phyloP scores from a whole-genome alignment of 2,113 vertebrate genomes.

The Oophaga pumilio region DNA sequence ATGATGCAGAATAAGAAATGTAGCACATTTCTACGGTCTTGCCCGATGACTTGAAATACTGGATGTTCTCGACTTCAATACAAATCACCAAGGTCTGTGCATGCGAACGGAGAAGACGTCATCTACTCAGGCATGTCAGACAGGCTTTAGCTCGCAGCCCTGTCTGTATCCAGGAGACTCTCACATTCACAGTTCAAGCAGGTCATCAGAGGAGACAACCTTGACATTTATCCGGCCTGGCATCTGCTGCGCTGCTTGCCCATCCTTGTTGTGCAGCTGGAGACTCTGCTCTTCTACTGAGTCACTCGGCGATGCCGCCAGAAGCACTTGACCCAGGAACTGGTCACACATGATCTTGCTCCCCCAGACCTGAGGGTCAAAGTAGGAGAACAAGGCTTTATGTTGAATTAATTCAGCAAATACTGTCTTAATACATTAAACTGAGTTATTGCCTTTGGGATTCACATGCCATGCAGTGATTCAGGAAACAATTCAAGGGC shows the following conservation, averaged over 20 bases:
- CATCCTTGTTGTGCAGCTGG: slow-evolving; percentile 75
- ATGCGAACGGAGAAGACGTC: background rate
- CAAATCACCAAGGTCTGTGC: slow-evolving; percentile 19
- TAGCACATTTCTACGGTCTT: background rate
- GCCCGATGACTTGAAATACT: background rate
- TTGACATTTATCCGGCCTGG: slow-evolving; percentile 81
- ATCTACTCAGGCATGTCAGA: slow-evolving; percentile 58
- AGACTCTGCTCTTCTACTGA: slow-evolving; percentile 72
- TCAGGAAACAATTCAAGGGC: slow-evolving; percentile 9
- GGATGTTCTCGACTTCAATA: background rate
- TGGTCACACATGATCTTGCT: slow-evolving; percentile 77
- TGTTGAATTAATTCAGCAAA: slow-evolving; percentile 1
- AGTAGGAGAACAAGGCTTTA: background rate
- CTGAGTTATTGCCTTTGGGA: slow-evolving; percentile 14
- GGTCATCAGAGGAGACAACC: slow-evolving; percentile 78
- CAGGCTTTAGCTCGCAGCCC: slow-evolving; percentile 60
- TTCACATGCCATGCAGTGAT: background rate
- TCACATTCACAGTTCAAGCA: slow-evolving; percentile 79
- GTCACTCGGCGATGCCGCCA: slow-evolving; percentile 76
- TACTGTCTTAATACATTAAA: slow-evolving; percentile 24
- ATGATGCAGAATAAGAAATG: background rate
- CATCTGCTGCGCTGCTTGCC: slow-evolving; percentile 72
- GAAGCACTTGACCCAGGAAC: slow-evolving; percentile 85
- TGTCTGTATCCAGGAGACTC: slow-evolving; percentile 58
- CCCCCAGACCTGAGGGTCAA: slow-evolving; percentile 83